These are phyloP conservation scores for Sesamia inferens DNA, from an alignment of 2,888 invertebrate species.

Conservation along the genomic window DNA sequence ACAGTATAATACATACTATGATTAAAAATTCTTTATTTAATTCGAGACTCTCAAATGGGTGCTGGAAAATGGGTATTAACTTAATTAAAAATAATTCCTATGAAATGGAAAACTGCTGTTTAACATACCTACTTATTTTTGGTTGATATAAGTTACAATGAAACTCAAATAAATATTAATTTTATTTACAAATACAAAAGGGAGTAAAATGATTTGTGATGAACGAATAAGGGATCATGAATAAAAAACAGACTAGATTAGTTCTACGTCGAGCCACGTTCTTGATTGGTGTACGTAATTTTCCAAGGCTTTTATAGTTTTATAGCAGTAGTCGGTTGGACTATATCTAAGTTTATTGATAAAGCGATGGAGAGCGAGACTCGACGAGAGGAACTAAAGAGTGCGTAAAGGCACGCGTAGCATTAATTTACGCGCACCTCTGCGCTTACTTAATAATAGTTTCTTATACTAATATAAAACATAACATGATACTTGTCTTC, in stretches of 20 bases:
- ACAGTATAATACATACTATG: constrained; percentile 54
- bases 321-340: constrained; percentile 27
- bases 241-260: constrained; percentile 87
- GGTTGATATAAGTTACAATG: constrained; percentile 35
- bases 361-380: constrained; percentile 71
- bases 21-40: constrained; percentile 53
- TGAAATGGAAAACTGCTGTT: constrained; percentile 21
- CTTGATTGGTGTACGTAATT: constrained; percentile 52
- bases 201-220: constrained; percentile 38
- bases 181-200: constrained; percentile 63
- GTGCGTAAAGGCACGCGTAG: constrained; percentile 80
- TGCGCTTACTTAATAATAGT: constrained; percentile 74
- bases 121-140: constrained; percentile 27
- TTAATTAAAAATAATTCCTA: constrained; percentile 24
- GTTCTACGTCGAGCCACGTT: constrained; percentile 83
- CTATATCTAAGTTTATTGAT: constrained; percentile 8
- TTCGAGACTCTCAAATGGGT: constrained; percentile 40
- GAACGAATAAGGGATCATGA: constrained; percentile 57
- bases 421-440: constrained; percentile 75
- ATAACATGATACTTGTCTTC: constrained; percentile 62
- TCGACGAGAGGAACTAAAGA: constrained; percentile 84
- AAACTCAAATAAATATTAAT: constrained; percentile 54
- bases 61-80: constrained; percentile 21
- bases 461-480: constrained; percentile 70
- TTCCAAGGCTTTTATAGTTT: constrained; percentile 19